phyloP scores from a whole-genome alignment of 2,797 vertebrate species.

The Chromis chromis region DNA sequence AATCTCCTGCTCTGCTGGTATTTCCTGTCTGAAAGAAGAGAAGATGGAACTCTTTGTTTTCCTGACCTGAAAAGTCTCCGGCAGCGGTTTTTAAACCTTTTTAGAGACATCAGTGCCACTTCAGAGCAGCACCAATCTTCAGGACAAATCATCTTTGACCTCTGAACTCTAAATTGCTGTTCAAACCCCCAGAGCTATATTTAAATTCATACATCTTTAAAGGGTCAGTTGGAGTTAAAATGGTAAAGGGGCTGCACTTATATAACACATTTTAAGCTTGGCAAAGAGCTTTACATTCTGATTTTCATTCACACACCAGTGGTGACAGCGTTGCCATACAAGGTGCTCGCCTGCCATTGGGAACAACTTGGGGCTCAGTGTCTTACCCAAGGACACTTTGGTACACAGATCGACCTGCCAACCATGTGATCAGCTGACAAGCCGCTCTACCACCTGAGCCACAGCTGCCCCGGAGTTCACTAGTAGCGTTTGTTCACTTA shows the following conservation, averaged over 20 bases:
- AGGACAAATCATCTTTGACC: conserved; percentile 10
- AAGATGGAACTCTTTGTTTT: conserved; percentile 38
- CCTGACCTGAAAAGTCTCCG: conserved; percentile 2
- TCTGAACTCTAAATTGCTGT: conserved; percentile 7
- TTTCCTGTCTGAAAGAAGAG: conserved; percentile 69
- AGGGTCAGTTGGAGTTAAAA: background rate
- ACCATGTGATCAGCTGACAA: no score
- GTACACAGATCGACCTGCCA: no score
- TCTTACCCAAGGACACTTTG: no score
- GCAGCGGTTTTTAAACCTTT: conserved; percentile 16
- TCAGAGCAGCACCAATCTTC: background rate
- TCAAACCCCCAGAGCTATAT: background rate
- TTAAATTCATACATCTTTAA: background rate
- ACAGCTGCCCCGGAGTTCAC: background rate
- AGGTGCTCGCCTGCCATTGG: no score
- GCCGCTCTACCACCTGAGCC: no score
- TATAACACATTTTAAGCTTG: no score
- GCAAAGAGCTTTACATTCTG: no score
- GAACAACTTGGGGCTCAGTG: no score
- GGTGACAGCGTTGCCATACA: no score
- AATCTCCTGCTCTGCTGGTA: conserved; percentile 65
- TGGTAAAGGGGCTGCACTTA: no score
- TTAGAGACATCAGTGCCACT: background rate
- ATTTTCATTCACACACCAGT: no score
- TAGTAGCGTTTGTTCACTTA: no score